Conservation (phyloP, 2,113 vertebrate genomes). For the Otolemur garnettii region DNA sequence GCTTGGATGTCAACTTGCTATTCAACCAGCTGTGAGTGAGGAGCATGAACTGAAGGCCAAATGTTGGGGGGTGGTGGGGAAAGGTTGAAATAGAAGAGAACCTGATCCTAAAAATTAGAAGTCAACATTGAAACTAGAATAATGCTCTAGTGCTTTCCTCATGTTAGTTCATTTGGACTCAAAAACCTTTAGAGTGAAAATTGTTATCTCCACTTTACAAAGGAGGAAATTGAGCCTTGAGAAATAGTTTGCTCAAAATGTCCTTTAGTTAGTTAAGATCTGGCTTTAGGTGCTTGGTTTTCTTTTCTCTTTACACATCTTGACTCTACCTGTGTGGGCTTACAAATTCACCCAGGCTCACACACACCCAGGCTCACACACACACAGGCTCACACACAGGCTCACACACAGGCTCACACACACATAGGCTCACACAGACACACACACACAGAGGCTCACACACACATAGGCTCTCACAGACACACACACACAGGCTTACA, state of each 20-base stretch:
- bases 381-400: too few relatives aligned
- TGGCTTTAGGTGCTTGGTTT: neutral
- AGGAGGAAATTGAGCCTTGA: neutral
- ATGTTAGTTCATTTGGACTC: neutral
- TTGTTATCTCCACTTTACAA: neutral
- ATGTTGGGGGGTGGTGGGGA: neutral
- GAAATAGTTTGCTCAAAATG: neutral
- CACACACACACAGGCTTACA: too few relatives aligned
- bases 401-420: too few relatives aligned
- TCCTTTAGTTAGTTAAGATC: neutral
- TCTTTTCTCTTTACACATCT: neutral
- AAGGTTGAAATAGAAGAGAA: neutral
- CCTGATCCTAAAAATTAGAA: neutral
- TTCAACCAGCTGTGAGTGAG: neutral
- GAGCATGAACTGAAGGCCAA: neutral
- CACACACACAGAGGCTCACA: neutral
- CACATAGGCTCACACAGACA: neutral
- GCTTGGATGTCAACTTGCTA: neutral
- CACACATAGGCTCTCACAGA: too few relatives aligned
- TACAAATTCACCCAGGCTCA: neutral
- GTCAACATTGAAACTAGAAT: neutral
- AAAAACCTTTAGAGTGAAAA: neutral
- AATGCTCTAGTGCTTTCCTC: neutral
- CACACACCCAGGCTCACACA: neutral
- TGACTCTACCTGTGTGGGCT: neutral